These are phyloP conservation scores for Cricetomys ansorgei DNA, from an alignment of 2,113 vertebrate species.

Conservation along the genomic window DNA sequence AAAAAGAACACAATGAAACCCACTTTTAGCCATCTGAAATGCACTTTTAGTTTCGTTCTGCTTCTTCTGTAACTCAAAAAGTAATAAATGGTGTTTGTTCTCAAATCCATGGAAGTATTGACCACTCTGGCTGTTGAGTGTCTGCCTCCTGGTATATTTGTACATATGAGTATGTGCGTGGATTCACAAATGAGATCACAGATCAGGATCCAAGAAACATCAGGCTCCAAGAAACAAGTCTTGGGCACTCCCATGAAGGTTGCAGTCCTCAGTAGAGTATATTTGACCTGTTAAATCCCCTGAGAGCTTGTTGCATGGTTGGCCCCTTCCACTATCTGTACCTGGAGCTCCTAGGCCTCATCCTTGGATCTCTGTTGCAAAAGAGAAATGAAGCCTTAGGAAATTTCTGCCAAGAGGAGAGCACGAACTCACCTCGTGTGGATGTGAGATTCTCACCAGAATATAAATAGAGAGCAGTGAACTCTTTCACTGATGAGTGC, in stretches of 20 bases:
- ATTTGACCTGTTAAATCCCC: neutral
- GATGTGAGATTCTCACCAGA: neutral
- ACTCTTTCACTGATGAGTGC: neutral
- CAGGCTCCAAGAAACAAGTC: no score
- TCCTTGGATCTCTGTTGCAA: neutral
- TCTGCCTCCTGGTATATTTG: neutral
- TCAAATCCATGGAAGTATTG: neutral
- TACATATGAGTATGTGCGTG: neutral
- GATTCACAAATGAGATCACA: no score
- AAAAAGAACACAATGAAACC: neutral
- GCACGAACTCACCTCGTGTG: neutral
- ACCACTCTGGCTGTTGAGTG: neutral
- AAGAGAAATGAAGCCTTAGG: neutral
- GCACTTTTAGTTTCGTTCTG: neutral
- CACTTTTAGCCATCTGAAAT: neutral
- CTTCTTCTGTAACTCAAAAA: neutral
- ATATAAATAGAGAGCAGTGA: neutral
- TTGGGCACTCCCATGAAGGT: fast-evolving
- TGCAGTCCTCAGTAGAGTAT: neutral
- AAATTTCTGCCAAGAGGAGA: neutral
- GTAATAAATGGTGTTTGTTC: neutral
- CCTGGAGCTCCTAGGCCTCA: neutral
- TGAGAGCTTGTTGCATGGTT: neutral
- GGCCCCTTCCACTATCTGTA: neutral
- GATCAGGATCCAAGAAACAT: neutral